Evolutionary conservation across 2,888 invertebrate genomes (phyloP), one percentile per base, ranked within the genome.

Genomic region (Silvanus unidentatus): DNA sequence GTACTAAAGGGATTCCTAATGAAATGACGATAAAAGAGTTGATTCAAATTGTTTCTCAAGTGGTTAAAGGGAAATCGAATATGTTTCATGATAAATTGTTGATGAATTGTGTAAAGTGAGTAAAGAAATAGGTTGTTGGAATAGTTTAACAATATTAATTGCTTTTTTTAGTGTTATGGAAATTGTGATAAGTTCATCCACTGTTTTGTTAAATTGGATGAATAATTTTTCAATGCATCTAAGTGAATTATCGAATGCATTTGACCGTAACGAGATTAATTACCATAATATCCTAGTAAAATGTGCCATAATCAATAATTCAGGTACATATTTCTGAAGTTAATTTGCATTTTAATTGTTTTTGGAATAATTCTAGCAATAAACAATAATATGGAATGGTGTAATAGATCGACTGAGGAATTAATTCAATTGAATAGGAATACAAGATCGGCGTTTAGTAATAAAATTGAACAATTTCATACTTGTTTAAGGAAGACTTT

Each of bases 11-110:
- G 39, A 70, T 69, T 44, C 71, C 72, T 57, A 66, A 40, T 32
- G 14, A 66, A 22, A 22, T 15, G 68, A 68, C 53, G 73, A 74
- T 35, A 71, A 67, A 32, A 74, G 74, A 53, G 76, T 76, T 81
- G 58, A 75, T 76, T 14, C 77, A 76, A 60, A 64, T 78, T 37
- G 70, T 80, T 28, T 79, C 78, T 50, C 73, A 77, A 43, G 77
- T 78, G 46, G 65, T 81, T 0, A 77, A 77, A 62, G 60, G 75
- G 2, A 73, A 78, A 53, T 76, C 74, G 52, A 73, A 69, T 56
- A 71, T 79, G 45, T 61, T 80, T 34, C 62, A 63, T 44, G 73
- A 75, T 55, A 62, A 73, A 34, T 68, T 70, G n/a, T 54, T 62
- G 16, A 50, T 48, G 32, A 48, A 50, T 34, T 57, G 53, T 41